Conservation (phyloP, 2,888 invertebrate genomes). For the Pogonocherus hispidulus region DNA sequence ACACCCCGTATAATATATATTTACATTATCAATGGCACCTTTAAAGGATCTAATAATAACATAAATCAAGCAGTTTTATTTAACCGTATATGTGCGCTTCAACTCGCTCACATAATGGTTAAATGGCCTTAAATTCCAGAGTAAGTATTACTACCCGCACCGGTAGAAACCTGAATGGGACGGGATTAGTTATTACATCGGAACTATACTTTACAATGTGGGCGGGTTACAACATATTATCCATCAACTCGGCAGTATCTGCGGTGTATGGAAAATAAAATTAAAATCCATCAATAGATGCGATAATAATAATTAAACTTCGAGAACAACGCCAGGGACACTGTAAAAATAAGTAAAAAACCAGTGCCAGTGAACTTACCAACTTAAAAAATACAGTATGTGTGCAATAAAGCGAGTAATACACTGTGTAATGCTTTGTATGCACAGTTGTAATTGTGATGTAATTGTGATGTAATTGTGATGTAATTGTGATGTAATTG, state of each 20-base stretch:
- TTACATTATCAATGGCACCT: too few species aligned
- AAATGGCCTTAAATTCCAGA: slow-evolving; percentile 6
- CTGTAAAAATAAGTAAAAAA: too few species aligned
- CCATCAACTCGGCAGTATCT: not conserved
- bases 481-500: too few species aligned
- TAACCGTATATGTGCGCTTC: not conserved
- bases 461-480: too few species aligned
- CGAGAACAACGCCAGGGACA: too few species aligned
- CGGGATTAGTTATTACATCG: slow-evolving; percentile 11
- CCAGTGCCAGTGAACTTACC: too few species aligned
- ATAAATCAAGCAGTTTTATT: not conserved
- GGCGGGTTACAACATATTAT: slow-evolving; percentile 11
- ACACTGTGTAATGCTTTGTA: too few species aligned
- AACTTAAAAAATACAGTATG: too few species aligned
- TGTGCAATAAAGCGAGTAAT: too few species aligned
- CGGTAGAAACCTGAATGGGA: slow-evolving; percentile 9
- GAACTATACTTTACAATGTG: not conserved
- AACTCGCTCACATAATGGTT: not conserved
- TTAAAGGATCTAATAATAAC: not conserved
- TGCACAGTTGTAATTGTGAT: too few species aligned
- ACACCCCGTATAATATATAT: too few species aligned
- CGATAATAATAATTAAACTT: not conserved
- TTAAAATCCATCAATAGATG: not conserved
- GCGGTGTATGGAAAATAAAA: not conserved
- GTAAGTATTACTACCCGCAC: not conserved